Evolutionary conservation across 2,888 invertebrate genomes (phyloP), one percentile per base, ranked within the genome.

Genomic region (Zonitis immaculata): DNA sequence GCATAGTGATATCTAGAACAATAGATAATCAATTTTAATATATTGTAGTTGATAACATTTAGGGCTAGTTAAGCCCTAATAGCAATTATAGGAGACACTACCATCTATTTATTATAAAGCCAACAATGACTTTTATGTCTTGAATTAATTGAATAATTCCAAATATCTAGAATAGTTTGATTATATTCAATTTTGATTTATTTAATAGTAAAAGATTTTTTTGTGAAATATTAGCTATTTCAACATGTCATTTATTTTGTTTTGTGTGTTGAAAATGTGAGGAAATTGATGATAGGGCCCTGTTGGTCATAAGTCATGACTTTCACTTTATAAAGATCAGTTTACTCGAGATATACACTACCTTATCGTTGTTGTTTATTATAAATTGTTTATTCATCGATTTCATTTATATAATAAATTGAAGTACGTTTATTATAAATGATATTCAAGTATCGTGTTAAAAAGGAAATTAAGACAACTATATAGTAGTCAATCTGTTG

Each of bases 1-100:
- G 77, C 90, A 90, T 66, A 91, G 80, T 60, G 89, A 87, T 70
- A 91, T 86, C 91, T 91, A 82, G 3, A 86, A 81, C 54, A 65
- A 64, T 59, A 62, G 53, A 16, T 44, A 42, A 45, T 46, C 30
- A 47, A 42, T 47, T 47, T 43, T 8, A 35, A 8, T 16, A 35
- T 35, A 9, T 35, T 18, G 16, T 35, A 47, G 47, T 16, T 6
- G 35, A 6, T 14, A 35, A 9, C 16, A n/a, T n/a, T n/a, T 30
- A 44, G 42, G 30, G 44, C 39, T 30, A 39, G 18, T 39, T 44
- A 35, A 44, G 44, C 48, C 42, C 52, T 44, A 20, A 9, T 6
- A 39, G 52, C 52, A 52, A 52, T 52, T 52, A 52, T 52, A 35
- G 14, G 16, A 52, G 27, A 27, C 4, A 27, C 26, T 9, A 14